A percentile compares a stretch with the other conserved stretches of the same genome.
These are phyloP conservation scores for Tragelaphus imberbis DNA, from an alignment of 2,113 vertebrate genomes.

Conservation along the genomic window DNA sequence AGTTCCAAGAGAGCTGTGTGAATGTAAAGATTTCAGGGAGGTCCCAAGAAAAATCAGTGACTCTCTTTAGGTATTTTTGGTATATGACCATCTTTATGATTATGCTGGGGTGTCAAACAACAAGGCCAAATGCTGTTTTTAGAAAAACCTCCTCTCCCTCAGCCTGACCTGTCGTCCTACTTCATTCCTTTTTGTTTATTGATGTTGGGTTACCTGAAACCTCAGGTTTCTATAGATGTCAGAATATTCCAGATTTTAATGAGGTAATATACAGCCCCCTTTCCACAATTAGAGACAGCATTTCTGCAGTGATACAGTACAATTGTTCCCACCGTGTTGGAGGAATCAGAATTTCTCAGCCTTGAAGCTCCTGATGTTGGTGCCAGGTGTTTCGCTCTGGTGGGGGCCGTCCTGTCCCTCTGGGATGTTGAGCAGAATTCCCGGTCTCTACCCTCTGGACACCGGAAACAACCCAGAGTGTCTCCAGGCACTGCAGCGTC, in stretches of 20 bases:
- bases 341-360: background rate
- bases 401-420: fast-evolving
- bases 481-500: background rate
- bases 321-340: background rate
- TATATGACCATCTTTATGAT: background rate
- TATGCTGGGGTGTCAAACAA: background rate
- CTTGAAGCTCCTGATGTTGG: fast-evolving
- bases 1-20: background rate
- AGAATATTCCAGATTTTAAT: background rate
- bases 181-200: background rate
- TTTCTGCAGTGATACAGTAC: background rate
- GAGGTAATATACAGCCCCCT: background rate
- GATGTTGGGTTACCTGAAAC: background rate
- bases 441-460: background rate
- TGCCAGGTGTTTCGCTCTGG: fast-evolving
- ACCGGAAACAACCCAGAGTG: background rate
- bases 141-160: too few species aligned
- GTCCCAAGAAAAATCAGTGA: fast-evolving
- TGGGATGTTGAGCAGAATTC: too few species aligned
- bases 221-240: background rate
- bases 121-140: background rate
- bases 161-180: fast-evolving
- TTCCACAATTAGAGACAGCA: fast-evolving
- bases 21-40: background rate
- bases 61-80: background rate